A percentile compares a stretch with the other conserved stretches of the same genome.
phyloP scores from a whole-genome alignment of 1,140 invertebrate genomes.

The Parasteatoda tepidariorum region DNA sequence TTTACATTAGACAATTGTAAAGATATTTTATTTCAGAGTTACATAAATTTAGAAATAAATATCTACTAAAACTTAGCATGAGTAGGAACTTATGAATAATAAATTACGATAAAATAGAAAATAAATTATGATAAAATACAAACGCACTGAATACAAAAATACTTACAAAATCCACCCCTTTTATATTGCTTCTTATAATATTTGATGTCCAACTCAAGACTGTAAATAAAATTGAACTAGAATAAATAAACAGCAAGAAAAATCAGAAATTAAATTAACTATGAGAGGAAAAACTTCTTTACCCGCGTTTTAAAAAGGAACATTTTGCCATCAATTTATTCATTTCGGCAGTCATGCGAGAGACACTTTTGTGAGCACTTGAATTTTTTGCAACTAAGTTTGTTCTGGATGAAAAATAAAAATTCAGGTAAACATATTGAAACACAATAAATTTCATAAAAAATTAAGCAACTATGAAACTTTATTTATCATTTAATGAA shows the following conservation, averaged over 20 bases:
- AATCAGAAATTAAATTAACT: background rate
- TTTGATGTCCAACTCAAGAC: constrained; percentile 67
- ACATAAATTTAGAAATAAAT: too few relatives aligned
- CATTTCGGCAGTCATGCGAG: constrained; percentile 65
- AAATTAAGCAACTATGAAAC: too few relatives aligned
- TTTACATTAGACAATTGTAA: too few relatives aligned
- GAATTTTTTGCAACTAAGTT: constrained; percentile 66
- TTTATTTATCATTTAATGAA: too few relatives aligned
- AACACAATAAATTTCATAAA: too few relatives aligned
- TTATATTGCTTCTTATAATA: constrained; percentile 66
- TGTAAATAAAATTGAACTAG: constrained; percentile 63
- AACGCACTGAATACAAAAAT: too few relatives aligned
- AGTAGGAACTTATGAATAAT: too few relatives aligned
- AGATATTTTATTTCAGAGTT: too few relatives aligned
- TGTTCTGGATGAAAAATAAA: constrained; percentile 63
- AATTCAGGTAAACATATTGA: constrained; percentile 26
- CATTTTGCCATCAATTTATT: constrained; percentile 65
- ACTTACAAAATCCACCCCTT: constrained; percentile 62
- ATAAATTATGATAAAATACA: background rate
- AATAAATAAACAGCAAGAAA: background rate
- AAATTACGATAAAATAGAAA: background rate
- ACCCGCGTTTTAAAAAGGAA: constrained; percentile 67
- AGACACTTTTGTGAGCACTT: constrained; percentile 64
- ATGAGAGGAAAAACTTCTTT: background rate
- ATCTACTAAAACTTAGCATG: too few relatives aligned